Base-by-base conservation (phyloP, 2,888 invertebrate genomes). In the Electrophaes corylata region DNA sequence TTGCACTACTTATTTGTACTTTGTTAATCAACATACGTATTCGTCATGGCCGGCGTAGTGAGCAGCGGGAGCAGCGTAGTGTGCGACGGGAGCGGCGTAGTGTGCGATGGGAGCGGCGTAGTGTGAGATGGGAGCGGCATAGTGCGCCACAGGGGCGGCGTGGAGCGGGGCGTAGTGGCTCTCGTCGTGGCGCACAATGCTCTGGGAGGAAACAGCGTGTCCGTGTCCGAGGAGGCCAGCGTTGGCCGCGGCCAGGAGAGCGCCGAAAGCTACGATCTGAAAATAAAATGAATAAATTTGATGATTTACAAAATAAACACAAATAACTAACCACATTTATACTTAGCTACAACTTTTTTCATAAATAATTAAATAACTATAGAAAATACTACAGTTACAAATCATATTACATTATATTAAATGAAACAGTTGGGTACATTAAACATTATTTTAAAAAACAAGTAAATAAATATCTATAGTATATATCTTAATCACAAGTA, bases 241-340 rank as follows among this genome's bases (percentile, higher is more conserved):
- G 68, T 81, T 85, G 50, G 89, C 88, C 16, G 91, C 79, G 43
- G 84, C 83, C 73, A 92, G 60, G 52, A 92, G 60, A 50, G 84
- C 83, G 50, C 84, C 76, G 58, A 92, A 73, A 60, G 85, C 78
- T 66, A 89, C 65, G 64, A 91, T 84, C 92, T 93, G 12, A n/a
- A 55, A 49, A 23, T 26, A 23, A 49, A 40, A 12, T 41, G 12
- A 19, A 29, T 16, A 12, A 5, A 14, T 35, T 33, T n/a, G n/a
- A n/a, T n/a, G n/a, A n/a, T n/a, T n/a, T n/a, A n/a, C n/a, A n/a
- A n/a, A n/a, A n/a, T n/a, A n/a, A n/a, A n/a, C n/a, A n/a, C n/a
- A n/a, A n/a, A n/a, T n/a, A n/a, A n/a, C n/a, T n/a, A 29, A 11
- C 11, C 11, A 5, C 20, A 5, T 20, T 20, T 4, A 5, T 20